phyloP scores from a whole-genome alignment of 2,797 vertebrate genomes.

The Heterohyrax brucei region DNA sequence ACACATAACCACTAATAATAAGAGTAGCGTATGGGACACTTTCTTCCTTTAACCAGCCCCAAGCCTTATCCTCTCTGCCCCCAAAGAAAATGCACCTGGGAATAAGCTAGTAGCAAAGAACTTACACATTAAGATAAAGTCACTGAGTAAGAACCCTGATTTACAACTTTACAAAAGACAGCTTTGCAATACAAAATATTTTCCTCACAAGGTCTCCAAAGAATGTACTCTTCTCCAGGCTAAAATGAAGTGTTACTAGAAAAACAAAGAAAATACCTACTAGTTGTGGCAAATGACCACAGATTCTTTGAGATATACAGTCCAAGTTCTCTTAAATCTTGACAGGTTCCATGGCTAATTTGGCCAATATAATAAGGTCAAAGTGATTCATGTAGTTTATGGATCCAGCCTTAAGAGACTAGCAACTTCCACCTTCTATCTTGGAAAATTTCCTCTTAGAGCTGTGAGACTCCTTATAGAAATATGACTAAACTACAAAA shows the following conservation, averaged over 20 bases:
- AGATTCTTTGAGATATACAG: not conserved
- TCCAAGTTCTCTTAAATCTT: not conserved
- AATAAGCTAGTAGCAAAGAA: not conserved
- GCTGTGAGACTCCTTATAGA: not conserved
- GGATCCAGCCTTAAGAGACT: not conserved
- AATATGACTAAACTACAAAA: not conserved
- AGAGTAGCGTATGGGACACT: not conserved
- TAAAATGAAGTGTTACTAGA: not conserved
- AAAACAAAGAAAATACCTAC: not conserved
- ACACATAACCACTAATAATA: not conserved
- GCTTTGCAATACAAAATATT: not conserved
- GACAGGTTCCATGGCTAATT: not conserved
- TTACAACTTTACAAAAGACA: not conserved
- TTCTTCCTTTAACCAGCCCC: not conserved
- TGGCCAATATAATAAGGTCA: not conserved
- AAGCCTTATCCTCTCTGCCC: not conserved
- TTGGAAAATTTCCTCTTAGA: not conserved
- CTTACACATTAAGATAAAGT: not conserved
- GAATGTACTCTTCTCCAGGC: not conserved
- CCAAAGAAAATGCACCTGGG: not conserved
- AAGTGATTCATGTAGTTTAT: not conserved
- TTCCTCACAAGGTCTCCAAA: not conserved
- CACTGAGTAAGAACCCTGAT: not conserved
- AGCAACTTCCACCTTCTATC: not conserved
- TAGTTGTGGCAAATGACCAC: not conserved